Evolutionary conservation across 2,797 vertebrate species (phyloP), one percentile per base, ranked within the genome.

Genomic region (Neosilurus hyrtlii): DNA sequence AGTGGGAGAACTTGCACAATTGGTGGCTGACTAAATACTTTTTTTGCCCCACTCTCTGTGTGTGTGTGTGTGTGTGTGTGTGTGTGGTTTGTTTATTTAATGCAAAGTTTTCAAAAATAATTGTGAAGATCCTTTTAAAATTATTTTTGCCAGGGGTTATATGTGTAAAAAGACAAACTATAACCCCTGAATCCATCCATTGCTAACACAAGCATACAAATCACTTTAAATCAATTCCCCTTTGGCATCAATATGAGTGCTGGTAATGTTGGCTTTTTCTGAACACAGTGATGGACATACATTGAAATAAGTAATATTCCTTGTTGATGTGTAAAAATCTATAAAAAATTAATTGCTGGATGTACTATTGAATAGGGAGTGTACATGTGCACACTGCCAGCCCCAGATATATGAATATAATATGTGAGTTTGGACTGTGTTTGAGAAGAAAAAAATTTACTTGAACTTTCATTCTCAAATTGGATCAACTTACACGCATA

Each of bases 371-470:
- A 86, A 87, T 78, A 87, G 82, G 76, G 82, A 68, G 88, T 84
- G 88, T 89, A 63, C 63, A 86, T 86, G 81, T 57, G 84, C 87
- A 87, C 80, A 87, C 80, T 81, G 87, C 79, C 86, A 90, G 87
- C 74, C 86, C 88, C 79, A 92, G 88, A 91, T 89, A 86, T 82
- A 79, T 37, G n/a, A 24, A 72, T 57, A 67, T n/a, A n/a, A 66
- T 71, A 54, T 61, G 65, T 52, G 49, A 75, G 54, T 56, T 75
- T 83, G 68, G 75, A 61, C 37, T 59, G 54, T 37, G 2, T 59
- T 1, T 75, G 26, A 43, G 35, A 65, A 61, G 26, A 5, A 6
- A n/a, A 22, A 49, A 80, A 67, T 82, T 57, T 56, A 51, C 18
- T 54, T 74, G 79, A 73, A 79, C 57, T 71, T 68, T 80, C 51